Conservation (phyloP, 1,140 invertebrate species). For the Caenorhabditis brenneri region DNA sequence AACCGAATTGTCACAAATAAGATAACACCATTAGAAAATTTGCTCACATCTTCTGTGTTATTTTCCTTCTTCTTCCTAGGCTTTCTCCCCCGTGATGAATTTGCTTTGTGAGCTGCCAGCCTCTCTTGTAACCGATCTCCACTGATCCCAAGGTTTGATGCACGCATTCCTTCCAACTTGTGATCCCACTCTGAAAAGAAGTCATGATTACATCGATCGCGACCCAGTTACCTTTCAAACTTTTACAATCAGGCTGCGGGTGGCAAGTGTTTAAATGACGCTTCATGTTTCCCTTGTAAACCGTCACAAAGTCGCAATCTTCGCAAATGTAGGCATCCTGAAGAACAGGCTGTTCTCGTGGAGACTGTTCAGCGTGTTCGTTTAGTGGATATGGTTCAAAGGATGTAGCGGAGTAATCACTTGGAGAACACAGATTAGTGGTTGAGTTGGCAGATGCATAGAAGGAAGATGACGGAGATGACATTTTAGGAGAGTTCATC, state of each 20-base stretch:
- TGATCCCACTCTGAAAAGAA: constrained; percentile 46
- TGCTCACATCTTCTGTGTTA: constrained; percentile 2
- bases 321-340: constrained; percentile 62
- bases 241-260: constrained; percentile 49
- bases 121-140: constrained; percentile 30
- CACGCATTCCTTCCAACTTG: constrained; percentile 45
- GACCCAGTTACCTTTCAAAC: neutral
- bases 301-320: constrained; percentile 63
- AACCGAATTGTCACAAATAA: too few relatives aligned
- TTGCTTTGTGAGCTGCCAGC: constrained; percentile 35
- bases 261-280: constrained; percentile 66
- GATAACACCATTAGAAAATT: too few relatives aligned
- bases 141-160: constrained; percentile 46
- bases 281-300: constrained; percentile 70
- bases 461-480: neutral
- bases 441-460: neutral
- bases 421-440: constrained; percentile 9
- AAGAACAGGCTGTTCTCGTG: neutral
- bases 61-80: constrained; percentile 34
- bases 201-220: neutral
- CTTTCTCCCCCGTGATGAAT: constrained; percentile 47
- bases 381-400: neutral
- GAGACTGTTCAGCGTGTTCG: neutral
- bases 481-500: constrained; percentile 2
- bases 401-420: neutral